Percentiles rank a stretch among this genome's conserved stretches.
phyloP scores from a whole-genome alignment of 1,140 invertebrate species.

The Lepidurus couesii region DNA sequence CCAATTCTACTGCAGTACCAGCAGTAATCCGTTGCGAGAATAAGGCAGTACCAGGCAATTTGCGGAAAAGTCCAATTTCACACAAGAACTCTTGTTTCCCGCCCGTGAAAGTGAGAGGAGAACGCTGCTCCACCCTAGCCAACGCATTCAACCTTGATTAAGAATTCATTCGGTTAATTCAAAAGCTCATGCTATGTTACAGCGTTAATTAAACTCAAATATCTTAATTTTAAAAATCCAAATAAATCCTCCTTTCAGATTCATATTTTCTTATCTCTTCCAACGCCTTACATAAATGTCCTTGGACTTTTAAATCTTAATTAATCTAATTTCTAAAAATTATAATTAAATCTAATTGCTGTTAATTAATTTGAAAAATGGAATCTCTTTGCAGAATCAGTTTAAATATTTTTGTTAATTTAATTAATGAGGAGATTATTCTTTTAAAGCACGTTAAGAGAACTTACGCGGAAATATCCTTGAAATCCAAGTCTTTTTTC shows the following conservation, averaged over 20 bases:
- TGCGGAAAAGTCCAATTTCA: constrained; percentile 53
- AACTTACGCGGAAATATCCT: constrained; percentile 28
- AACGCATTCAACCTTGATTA: constrained; percentile 10
- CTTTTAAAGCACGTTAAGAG: background rate
- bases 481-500: constrained; percentile 47
- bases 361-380: too few species aligned
- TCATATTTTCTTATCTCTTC: background rate
- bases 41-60: constrained; percentile 45
- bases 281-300: too few species aligned
- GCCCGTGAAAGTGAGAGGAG: constrained; percentile 44
- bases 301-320: too few species aligned
- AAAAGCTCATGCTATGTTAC: background rate
- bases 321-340: background rate
- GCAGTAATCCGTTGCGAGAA: constrained; percentile 52
- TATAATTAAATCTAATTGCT: background rate
- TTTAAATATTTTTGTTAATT: background rate
- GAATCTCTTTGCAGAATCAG: background rate
- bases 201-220: background rate
- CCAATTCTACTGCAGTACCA: constrained; percentile 55
- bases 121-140: constrained; percentile 44
- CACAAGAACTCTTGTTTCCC: constrained; percentile 54
- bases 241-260: background rate
- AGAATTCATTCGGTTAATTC: background rate
- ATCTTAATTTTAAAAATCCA: background rate
- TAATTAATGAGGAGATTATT: background rate